A percentile compares a stretch with the other conserved stretches of the same genome.
Evolutionary conservation across 2,113 vertebrate genomes (phyloP).

Genomic region (Oostethus manadensis): DNA sequence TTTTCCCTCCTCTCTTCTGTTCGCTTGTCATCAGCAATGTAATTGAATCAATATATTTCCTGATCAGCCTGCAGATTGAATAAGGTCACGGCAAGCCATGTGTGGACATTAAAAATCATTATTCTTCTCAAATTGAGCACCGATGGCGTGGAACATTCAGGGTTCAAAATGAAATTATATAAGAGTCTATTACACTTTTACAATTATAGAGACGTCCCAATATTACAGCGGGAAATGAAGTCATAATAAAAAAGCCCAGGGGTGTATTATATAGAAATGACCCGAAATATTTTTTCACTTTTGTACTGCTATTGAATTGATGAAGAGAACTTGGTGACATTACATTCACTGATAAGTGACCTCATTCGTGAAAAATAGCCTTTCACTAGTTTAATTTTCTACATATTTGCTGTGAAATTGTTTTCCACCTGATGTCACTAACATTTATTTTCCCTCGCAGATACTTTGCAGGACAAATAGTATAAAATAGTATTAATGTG

Average conservation of each 20-base stretch:
- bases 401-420: conserved; percentile 36
- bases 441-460: conserved; percentile 51
- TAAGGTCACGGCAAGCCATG: conserved; percentile 99
- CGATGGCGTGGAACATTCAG: conserved; percentile 90
- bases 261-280: conserved; percentile 98
- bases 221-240: conserved; percentile 99
- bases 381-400: conserved; percentile 55
- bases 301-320: conserved; percentile 86
- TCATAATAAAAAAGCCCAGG: conserved; percentile 99
- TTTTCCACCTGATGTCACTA: conserved; percentile 39
- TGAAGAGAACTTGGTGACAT: conserved; percentile 89
- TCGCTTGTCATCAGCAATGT: conserved; percentile 96
- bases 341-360: conserved; percentile 88
- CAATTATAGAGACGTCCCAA: conserved; percentile 99
- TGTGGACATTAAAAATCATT: conserved; percentile 99
- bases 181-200: conserved; percentile 99
- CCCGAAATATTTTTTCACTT: conserved; percentile 91
- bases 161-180: conserved; percentile 99
- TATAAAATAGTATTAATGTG: conserved; percentile 60
- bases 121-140: conserved; percentile 98
- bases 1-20: conserved; percentile 86
- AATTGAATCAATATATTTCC: conserved; percentile 99
- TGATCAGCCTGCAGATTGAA: conserved; percentile 98
- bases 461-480: conserved; percentile 54
- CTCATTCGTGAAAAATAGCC: conserved; percentile 81